Base-by-base conservation (phyloP, 2,113 vertebrate genomes). In the Rhinolophus ferrumequinum region DNA sequence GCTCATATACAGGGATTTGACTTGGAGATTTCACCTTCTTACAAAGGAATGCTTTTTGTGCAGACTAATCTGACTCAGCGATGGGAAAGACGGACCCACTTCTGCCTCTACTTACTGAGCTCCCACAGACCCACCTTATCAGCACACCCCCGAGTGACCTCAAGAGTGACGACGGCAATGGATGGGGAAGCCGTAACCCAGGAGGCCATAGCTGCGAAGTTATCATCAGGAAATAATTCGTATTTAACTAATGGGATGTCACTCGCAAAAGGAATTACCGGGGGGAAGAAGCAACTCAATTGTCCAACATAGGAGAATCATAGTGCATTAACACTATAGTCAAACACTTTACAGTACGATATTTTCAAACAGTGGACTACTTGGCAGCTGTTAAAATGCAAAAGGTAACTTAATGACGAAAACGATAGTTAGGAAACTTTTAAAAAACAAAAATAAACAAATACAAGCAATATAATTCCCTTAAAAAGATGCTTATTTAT, bases 101-200 rank as follows among this genome's bases (percentile, higher is more conserved):
- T 56, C 72, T 24, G 35, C 50, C 30, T 24, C 30, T 18, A 1
- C 33, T 18, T 18, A 0, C 56, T 10, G 10, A 70, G 28, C 4
- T 16, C n/a, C 86, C 70, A 2, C 0, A 2, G 69, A 6, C 33
- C 56, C 4, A 12, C 33, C 64, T 44, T 21, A 4, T 8, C 56
- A 16, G 44, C 14, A 3, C 0, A 0, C 4, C 38, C 0, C 47
- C 0, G 3, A 21, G 50, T 6, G 70, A 56, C 79, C 52, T 54
- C 2, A 3, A 6, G 4, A 21, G 24, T 11, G 38, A 12, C 0
- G 0, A 1, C 1, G 73, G 56, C 24, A 6, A 21, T 8, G 21
- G 5, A 21, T 0, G 0, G 8, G 19, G 52, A 69, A 41, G 30
- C 16, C 35, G 26, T 8, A 10, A 21, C n/a, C 44, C 12, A 0